Evolutionary conservation across 35 echinoderm and acorn worm genomes (phyloP).

Genomic region (Antedon bifida): DNA sequence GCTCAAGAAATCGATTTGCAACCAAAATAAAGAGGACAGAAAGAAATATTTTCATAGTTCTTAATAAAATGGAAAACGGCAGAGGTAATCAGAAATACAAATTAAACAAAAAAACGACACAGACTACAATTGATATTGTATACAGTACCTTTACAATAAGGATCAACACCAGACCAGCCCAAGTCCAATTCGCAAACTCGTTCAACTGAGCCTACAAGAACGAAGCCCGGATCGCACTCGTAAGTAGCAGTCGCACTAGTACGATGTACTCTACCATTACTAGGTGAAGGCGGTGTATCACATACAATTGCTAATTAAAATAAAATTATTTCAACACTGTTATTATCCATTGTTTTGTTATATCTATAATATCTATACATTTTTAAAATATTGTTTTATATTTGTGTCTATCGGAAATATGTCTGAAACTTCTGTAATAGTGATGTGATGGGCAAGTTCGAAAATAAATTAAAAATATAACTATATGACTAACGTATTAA

Average conservation of each 20-base stretch:
- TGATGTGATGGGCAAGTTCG: too few relatives aligned
- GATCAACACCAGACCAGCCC: background rate
- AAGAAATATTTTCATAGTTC: too few relatives aligned
- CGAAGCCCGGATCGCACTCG: background rate
- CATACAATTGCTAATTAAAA: background rate
- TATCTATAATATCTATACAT: too few relatives aligned
- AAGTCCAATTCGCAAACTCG: background rate
- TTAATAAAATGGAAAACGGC: too few relatives aligned
- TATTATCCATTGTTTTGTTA: background rate
- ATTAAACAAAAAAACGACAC: background rate
- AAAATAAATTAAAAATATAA: too few relatives aligned
- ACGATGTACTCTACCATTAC: background rate
- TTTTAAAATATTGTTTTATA: background rate
- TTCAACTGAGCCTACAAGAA: background rate
- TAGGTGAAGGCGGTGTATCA: background rate
- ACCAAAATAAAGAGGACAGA: too few relatives aligned
- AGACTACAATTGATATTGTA: background rate
- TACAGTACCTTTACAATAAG: background rate
- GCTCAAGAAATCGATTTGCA: too few relatives aligned
- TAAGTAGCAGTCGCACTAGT: background rate
- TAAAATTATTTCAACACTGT: too few relatives aligned
- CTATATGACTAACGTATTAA: too few relatives aligned
- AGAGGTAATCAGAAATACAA: too few relatives aligned
- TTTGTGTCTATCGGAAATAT: too few relatives aligned
- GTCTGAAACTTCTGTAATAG: too few relatives aligned